Conservation (phyloP, 1,140 invertebrate species). For the Aethina tumida region DNA sequence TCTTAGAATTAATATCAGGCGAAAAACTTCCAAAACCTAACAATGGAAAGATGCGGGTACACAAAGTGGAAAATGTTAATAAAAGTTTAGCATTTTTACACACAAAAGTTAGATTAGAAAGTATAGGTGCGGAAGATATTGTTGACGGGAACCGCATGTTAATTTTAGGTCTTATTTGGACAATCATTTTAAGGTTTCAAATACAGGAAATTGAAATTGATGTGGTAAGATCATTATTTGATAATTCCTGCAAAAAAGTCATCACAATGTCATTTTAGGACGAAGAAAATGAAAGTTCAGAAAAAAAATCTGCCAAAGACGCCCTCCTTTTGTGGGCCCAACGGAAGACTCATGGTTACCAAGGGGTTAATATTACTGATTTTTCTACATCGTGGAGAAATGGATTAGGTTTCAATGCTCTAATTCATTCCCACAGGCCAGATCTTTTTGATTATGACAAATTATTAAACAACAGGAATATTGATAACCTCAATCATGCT, state of each 20-base stretch:
- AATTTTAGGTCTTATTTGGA: constrained; percentile 98
- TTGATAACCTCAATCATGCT: constrained; percentile 91
- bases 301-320: constrained; percentile 98
- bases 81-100: constrained; percentile 95
- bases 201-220: constrained; percentile 99
- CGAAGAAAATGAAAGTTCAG: constrained; percentile 94
- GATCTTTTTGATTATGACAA: constrained; percentile 79
- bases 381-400: constrained; percentile 85
- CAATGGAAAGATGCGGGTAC: constrained; percentile 92
- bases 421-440: constrained; percentile 91
- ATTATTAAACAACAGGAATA: constrained; percentile 47
- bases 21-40: constrained; percentile 96
- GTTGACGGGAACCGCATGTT: constrained; percentile 94
- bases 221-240: constrained; percentile 56
- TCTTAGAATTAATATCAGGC: constrained; percentile 97
- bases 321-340: constrained; percentile 97
- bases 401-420: constrained; percentile 92
- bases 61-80: constrained; percentile 99
- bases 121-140: constrained; percentile 98
- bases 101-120: constrained; percentile 94
- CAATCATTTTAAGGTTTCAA: constrained; percentile 93
- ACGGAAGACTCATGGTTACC: constrained; percentile 89
- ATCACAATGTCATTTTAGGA: constrained; percentile 49
- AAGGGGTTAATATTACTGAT: constrained; percentile 77
- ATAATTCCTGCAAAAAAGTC: background rate